phyloP scores from a whole-genome alignment of 2,113 vertebrate genomes.

The Epinephelus cyanopodus region DNA sequence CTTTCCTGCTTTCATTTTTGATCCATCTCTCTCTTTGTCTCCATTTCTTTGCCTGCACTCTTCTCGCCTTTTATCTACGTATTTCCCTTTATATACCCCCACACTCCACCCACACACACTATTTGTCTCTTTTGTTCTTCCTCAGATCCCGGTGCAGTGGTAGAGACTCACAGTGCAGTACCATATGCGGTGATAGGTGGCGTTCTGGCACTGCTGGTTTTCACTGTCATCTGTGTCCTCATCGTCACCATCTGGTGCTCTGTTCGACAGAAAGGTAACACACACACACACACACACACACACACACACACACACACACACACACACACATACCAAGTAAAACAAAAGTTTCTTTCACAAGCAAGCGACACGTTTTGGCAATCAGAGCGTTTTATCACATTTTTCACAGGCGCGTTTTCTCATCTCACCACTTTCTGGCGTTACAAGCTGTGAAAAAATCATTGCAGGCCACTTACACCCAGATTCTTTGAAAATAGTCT shows the following conservation, averaged over 20 bases:
- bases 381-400: constrained; percentile 30
- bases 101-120: background rate
- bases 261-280: constrained; percentile 93
- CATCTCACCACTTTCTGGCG: constrained; percentile 11
- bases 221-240: constrained; percentile 92
- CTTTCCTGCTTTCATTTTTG: constrained; percentile 30
- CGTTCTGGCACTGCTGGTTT: constrained; percentile 92
- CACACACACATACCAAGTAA: background rate
- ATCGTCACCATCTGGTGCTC: constrained; percentile 95
- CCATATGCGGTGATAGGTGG: constrained; percentile 93
- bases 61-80: constrained; percentile 25
- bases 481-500: constrained; percentile 53
- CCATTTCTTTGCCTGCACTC: constrained; percentile 32
- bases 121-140: constrained; percentile 38
- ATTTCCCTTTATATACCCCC: constrained; percentile 18
- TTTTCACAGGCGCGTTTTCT: constrained; percentile 37
- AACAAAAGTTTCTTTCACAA: constrained; percentile 22
- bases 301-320: background rate
- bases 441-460: constrained; percentile 28
- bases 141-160: constrained; percentile 91
- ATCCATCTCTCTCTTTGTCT: constrained; percentile 48
- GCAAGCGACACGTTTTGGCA: constrained; percentile 1
- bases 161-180: constrained; percentile 91
- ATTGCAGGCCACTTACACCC: constrained; percentile 23
- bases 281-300: background rate